A percentile compares a stretch with the other conserved stretches of the same genome.
Conservation (phyloP, 2,888 invertebrate species). For the Platycnemis pennipes region DNA sequence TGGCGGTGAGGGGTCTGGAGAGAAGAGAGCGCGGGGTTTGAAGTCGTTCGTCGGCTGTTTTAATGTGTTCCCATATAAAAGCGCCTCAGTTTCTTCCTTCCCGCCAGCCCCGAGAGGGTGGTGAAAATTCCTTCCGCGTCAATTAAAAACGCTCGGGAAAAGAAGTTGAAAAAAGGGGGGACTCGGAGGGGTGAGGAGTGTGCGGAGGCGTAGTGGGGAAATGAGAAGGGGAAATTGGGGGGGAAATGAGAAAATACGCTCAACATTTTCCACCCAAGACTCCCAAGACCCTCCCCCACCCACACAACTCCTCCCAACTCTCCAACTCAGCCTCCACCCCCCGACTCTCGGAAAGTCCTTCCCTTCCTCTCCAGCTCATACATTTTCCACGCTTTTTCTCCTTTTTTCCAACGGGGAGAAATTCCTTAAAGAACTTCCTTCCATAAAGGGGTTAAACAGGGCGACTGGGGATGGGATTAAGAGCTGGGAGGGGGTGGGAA, state of each 20-base stretch:
- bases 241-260: conserved; percentile 63
- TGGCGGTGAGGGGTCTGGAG: neutral
- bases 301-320: neutral
- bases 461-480: conserved; percentile 32
- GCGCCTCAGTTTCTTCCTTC: conserved; percentile 49
- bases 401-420: neutral
- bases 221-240: neutral
- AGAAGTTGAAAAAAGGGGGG: conserved; percentile 2
- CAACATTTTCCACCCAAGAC: conserved; percentile 51
- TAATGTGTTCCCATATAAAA: conserved; percentile 63
- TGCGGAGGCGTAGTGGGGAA: neutral
- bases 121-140: conserved; percentile 65
- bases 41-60: conserved; percentile 64
- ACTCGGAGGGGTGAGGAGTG: neutral
- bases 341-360: neutral
- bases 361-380: conserved; percentile 10
- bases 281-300: neutral
- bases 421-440: conserved; percentile 65
- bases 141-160: conserved; percentile 54
- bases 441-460: conserved; percentile 67
- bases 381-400: conserved; percentile 19
- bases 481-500: neutral
- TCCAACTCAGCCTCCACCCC: neutral
- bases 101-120: neutral
- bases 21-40: conserved; percentile 49